phyloP scores from a whole-genome alignment of 2,797 vertebrate species.

The Schizopygopsis pylzovi region DNA sequence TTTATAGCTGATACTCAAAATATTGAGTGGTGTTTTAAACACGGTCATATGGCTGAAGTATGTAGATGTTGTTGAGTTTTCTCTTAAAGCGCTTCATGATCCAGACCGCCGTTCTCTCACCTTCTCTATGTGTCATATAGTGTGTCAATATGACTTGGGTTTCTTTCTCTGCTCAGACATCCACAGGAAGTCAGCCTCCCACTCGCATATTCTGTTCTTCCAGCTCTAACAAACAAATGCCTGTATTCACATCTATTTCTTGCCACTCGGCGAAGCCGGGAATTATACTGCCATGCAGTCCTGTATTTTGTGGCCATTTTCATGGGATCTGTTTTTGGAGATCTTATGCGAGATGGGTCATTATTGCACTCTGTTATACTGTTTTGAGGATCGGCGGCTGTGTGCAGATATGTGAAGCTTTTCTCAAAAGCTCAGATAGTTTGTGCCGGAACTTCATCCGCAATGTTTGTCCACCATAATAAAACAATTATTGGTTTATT shows the following conservation, averaged over 20 bases:
- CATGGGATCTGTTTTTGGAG: slow-evolving; percentile 38
- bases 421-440: slow-evolving; percentile 21
- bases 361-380: slow-evolving; percentile 40
- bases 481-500: slow-evolving; percentile 12
- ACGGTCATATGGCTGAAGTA: not conserved
- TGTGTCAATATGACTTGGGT: slow-evolving; percentile 44
- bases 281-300: slow-evolving; percentile 51
- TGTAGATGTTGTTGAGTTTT: not conserved
- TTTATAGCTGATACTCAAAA: not conserved
- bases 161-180: slow-evolving; percentile 46
- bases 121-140: slow-evolving; percentile 36
- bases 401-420: slow-evolving; percentile 18
- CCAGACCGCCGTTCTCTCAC: not conserved
- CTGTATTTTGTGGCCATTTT: slow-evolving; percentile 57
- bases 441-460: not conserved
- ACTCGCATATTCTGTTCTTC: slow-evolving; percentile 48
- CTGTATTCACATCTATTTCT: slow-evolving; percentile 46
- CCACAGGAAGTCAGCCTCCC: slow-evolving; percentile 68
- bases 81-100: not conserved
- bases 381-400: slow-evolving; percentile 30
- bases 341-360: slow-evolving; percentile 39
- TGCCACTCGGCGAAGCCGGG: slow-evolving; percentile 37
- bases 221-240: slow-evolving; percentile 25
- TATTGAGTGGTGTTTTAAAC: not conserved
- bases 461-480: slow-evolving; percentile 23